Conservation (phyloP, 2,113 vertebrate species). For the Rousettus leschenaultii region DNA sequence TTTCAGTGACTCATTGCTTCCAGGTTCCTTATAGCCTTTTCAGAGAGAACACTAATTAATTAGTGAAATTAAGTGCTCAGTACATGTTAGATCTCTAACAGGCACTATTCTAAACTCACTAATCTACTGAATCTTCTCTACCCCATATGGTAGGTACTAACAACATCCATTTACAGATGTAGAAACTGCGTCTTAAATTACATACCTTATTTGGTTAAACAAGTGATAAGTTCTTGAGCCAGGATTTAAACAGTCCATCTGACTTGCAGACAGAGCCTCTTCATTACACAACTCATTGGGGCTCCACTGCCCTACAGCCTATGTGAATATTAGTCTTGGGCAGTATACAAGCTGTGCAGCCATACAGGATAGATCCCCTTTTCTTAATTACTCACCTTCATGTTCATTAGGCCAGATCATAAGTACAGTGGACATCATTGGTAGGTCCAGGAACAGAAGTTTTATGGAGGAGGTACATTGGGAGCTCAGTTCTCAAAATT, state of each 20-base stretch:
- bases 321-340: not conserved
- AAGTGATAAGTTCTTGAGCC: not conserved
- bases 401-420: not conserved
- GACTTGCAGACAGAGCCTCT: not conserved
- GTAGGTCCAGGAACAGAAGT: constrained; percentile 12
- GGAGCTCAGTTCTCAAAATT: not conserved
- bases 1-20: not conserved
- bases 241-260: not conserved
- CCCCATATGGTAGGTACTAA: not conserved
- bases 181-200: not conserved
- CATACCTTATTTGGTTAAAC: not conserved
- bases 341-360: not conserved
- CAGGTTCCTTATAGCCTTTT: not conserved
- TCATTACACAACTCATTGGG: not conserved
- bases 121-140: not conserved
- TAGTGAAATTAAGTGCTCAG: not conserved
- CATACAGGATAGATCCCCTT: not conserved
- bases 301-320: not conserved
- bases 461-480: constrained; percentile 20
- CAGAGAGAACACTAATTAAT: not conserved
- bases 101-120: not conserved
- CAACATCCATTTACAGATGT: not conserved
- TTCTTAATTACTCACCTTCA: not conserved
- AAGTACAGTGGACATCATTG: not conserved
- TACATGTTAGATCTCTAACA: not conserved